phyloP scores from a whole-genome alignment of 2,797 vertebrate genomes.

The Melanotaenia parkinsoni region DNA sequence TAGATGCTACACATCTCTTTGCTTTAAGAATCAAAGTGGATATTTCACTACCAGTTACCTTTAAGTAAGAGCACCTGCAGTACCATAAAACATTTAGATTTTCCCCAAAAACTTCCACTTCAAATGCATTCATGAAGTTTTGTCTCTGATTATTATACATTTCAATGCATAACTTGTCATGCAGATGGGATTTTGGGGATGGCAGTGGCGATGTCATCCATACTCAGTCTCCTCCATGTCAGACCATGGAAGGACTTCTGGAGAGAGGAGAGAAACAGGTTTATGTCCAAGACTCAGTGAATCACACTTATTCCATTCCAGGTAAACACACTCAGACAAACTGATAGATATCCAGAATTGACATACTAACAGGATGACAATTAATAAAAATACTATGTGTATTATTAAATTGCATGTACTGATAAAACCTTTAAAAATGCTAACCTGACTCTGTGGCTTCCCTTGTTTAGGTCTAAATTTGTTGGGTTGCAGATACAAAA shows the following conservation, averaged over 20 bases:
- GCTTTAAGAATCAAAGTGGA: constrained; percentile 78
- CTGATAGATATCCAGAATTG: background rate
- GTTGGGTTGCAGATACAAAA: background rate
- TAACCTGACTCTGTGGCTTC: background rate
- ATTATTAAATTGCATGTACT: background rate
- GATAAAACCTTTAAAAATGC: background rate
- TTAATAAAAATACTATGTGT: background rate
- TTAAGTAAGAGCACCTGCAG: constrained; percentile 65
- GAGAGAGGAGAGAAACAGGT: constrained; percentile 58
- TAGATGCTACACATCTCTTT: constrained; percentile 61
- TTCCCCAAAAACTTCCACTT: background rate
- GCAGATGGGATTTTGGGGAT: constrained; percentile 86
- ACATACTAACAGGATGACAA: background rate
- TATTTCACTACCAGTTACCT: constrained; percentile 73
- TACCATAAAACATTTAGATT: background rate
- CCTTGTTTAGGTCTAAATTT: background rate
- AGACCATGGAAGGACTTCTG: constrained; percentile 35
- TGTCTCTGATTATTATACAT: constrained; percentile 4
- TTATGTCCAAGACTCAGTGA: constrained; percentile 71
- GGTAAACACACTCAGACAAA: constrained; percentile 67
- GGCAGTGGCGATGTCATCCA: constrained; percentile 56
- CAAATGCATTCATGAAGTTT: background rate
- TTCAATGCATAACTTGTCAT: constrained; percentile 18
- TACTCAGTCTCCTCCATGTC: constrained; percentile 64
- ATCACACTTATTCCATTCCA: constrained; percentile 73